These are phyloP conservation scores for Notolabrus celidotus DNA, from an alignment of 2,797 vertebrate genomes.

Conservation along the genomic window DNA sequence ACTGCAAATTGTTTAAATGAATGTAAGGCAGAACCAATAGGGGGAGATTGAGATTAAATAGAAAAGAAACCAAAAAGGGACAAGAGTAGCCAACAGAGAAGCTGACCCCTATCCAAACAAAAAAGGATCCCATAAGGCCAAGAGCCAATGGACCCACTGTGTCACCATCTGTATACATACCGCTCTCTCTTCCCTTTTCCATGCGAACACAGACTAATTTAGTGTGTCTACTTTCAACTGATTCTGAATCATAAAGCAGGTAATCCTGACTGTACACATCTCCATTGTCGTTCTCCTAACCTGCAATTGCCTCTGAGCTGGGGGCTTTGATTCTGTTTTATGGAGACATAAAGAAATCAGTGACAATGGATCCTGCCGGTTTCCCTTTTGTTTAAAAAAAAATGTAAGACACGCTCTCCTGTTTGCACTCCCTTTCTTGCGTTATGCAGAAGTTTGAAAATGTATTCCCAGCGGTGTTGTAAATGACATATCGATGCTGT, in stretches of 20 bases:
- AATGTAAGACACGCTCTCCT: conserved; percentile 17
- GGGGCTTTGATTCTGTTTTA: conserved; percentile 34
- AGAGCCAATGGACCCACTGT: conserved; percentile 80
- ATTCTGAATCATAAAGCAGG: conserved; percentile 40
- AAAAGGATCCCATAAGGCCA: conserved; percentile 78
- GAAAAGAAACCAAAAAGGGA: conserved; percentile 58
- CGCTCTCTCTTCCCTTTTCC: conserved; percentile 48
- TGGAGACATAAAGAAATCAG: conserved; percentile 30
- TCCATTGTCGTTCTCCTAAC: conserved; percentile 17
- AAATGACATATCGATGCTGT: conserved; percentile 52
- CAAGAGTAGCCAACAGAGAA: conserved; percentile 67
- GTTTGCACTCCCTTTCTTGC: conserved; percentile 16
- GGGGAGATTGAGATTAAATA: conserved; percentile 47
- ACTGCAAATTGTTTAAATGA: conserved; percentile 26
- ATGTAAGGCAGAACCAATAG: conserved; percentile 14
- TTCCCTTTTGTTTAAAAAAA: conserved; percentile 15
- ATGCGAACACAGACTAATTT: conserved; percentile 36
- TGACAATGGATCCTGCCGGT: neutral
- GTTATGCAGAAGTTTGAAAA: conserved; percentile 23
- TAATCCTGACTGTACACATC: conserved; percentile 33
- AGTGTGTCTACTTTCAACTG: conserved; percentile 32
- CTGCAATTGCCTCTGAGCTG: conserved; percentile 3
- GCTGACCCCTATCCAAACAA: conserved; percentile 78
- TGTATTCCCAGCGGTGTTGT: conserved; percentile 46
- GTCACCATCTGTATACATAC: conserved; percentile 81